Base-by-base conservation (phyloP, 2,113 vertebrate genomes). In the Carassius carassius region DNA sequence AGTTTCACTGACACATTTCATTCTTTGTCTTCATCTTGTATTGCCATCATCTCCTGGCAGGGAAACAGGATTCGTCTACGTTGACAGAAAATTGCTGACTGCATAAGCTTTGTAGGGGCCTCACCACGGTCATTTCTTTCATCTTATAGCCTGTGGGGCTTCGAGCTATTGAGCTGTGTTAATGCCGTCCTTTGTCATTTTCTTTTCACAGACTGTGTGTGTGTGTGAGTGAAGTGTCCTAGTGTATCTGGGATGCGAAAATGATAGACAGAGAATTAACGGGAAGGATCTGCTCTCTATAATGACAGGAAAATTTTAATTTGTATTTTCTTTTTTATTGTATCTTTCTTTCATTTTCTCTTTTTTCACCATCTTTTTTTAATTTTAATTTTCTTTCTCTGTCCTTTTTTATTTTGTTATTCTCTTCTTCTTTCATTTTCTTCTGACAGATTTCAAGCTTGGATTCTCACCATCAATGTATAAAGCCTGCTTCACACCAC, bases 51-150 rank as follows among this genome's bases (percentile, higher is more conserved):
- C 62, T 85, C 76, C 63, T 73, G 51, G 51, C n/a, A 14, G 49
- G 19, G 44, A 63, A 76, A 56, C 56, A 78, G 56, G 80, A 87
- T 85, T 81, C 41, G 60, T 41, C 78, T 78, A 73, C 75, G 49
- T 83, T 19, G 70, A 51, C 17, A 19, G 49, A 72, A 86, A 85
- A 87, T 9, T 86, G 83, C 85, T 88, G 82, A 89, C 70, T 79
- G 49, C 70, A 70, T 37, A 75, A 44, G 74, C 76, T 77, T 67
- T 83, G 65, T 60, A 9, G 19, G 60, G 75, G 14, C 13, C 49
- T 69, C 58, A 21, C 41, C 32, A 35, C n/a, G 63, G 81, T 86
- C 84, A 88, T 76, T 69, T 72, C 76, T 84, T 74, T 47, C 44
- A 5, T 81, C 81, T 85, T 75, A 80, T 49, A 60, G 78, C 81